A percentile compares a stretch with the other conserved stretches of the same genome.
phyloP scores from a whole-genome alignment of 2,113 vertebrate genomes.

The Oophaga pumilio region DNA sequence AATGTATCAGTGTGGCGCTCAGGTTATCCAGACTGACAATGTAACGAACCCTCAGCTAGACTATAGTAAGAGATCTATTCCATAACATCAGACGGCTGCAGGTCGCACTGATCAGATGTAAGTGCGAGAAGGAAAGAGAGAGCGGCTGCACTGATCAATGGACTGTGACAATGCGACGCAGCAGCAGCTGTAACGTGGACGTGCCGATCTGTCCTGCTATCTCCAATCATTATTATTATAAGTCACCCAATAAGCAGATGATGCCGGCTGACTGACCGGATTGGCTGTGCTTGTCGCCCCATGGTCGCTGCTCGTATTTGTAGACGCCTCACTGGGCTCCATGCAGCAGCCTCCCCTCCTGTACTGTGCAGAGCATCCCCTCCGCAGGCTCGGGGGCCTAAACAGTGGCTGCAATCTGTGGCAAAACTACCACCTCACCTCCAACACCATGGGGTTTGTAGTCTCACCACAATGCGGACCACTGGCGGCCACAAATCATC shows the following conservation, averaged over 20 bases:
- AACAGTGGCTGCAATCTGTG: too few species aligned
- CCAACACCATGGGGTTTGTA: too few species aligned
- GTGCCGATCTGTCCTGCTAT: not conserved
- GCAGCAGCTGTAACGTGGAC: not conserved
- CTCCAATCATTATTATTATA: slow-evolving; percentile 34
- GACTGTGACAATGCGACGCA: not conserved
- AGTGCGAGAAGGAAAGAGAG: too few species aligned
- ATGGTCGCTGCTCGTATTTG: slow-evolving; percentile 58
- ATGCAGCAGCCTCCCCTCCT: not conserved
- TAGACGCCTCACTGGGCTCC: not conserved
- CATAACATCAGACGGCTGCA: too few species aligned
- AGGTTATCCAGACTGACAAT: not conserved
- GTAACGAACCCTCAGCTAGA: not conserved
- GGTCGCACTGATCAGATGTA: too few species aligned
- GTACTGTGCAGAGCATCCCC: too few species aligned
- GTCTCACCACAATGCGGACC: too few species aligned
- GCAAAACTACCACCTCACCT: too few species aligned
- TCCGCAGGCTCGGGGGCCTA: too few species aligned
- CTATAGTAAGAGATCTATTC: too few species aligned
- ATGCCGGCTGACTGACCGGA: slow-evolving; percentile 61
- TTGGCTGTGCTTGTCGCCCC: slow-evolving; percentile 61
- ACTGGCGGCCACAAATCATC: too few species aligned
- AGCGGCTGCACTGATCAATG: not conserved
- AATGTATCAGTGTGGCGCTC: not conserved
- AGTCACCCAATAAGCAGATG: slow-evolving; percentile 53